Conservation (phyloP, 2,888 invertebrate genomes). For the Protodeltote pygarga region DNA sequence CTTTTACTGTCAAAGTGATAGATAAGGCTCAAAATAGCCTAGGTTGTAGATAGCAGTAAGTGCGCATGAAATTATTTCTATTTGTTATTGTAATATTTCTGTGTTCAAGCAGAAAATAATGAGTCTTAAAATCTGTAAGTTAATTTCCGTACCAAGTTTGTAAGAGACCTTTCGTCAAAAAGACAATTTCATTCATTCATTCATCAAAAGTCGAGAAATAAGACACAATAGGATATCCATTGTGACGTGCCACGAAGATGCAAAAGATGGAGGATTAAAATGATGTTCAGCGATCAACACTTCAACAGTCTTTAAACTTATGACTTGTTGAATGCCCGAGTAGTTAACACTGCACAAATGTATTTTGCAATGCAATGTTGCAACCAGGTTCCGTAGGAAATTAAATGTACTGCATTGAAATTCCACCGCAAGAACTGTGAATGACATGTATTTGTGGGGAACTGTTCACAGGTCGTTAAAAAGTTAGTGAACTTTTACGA, state of each 20-base stretch:
- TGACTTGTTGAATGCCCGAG: not conserved
- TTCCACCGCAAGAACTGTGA: slow-evolving; percentile 21
- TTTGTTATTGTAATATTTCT: slow-evolving; percentile 10
- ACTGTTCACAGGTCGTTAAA: slow-evolving; percentile 12
- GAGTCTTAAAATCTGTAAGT: no score
- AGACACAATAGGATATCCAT: no score
- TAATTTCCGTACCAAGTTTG: no score
- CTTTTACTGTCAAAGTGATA: slow-evolving; percentile 12
- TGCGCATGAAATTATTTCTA: no score
- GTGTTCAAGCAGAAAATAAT: no score
- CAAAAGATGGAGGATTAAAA: no score
- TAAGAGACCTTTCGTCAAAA: no score
- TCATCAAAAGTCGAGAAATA: no score
- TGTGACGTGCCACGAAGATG: no score
- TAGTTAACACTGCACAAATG: slow-evolving; percentile 18
- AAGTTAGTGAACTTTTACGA: not conserved
- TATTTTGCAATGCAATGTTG: slow-evolving; percentile 17
- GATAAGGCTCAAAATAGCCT: slow-evolving; percentile 25
- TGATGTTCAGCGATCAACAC: slow-evolving; percentile 7
- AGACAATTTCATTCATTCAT: no score
- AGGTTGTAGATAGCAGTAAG: slow-evolving; percentile 8
- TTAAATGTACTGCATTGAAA: slow-evolving; percentile 30
- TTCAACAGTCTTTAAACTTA: no score
- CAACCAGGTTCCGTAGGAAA: slow-evolving; percentile 10
- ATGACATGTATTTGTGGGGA: slow-evolving; percentile 26